Conservation (phyloP, 2,888 invertebrate species). For the Cataglyphis rosenhaueri region DNA sequence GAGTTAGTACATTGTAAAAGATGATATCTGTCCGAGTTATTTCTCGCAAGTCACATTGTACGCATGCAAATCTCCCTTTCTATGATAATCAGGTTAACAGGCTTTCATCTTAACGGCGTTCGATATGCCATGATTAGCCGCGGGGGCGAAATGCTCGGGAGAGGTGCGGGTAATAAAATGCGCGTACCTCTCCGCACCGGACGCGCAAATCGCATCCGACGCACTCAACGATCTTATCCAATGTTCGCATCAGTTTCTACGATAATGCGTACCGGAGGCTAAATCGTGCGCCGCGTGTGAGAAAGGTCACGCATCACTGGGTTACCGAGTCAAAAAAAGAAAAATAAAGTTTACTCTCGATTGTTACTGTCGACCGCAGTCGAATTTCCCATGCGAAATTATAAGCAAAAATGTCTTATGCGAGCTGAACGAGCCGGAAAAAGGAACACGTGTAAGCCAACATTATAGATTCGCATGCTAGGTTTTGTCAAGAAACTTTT, state of each 20-base stretch:
- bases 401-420: not conserved
- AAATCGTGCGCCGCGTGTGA: conserved; percentile 12
- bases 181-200: conserved; percentile 8
- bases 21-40: conserved; percentile 19
- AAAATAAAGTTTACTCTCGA: not conserved
- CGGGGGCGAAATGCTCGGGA: not conserved
- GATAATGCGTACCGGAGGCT: not conserved
- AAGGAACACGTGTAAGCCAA: not conserved
- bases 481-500: not conserved
- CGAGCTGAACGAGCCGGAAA: not conserved
- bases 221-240: conserved; percentile 17
- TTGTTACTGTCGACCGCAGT: not conserved
- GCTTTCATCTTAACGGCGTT: conserved; percentile 39
- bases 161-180: conserved; percentile 2
- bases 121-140: conserved; percentile 40
- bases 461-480: not conserved
- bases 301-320: conserved; percentile 36
- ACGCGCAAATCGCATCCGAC: conserved; percentile 18
- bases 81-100: conserved; percentile 47
- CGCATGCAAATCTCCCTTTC: conserved; percentile 48
- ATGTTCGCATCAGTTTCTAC: not conserved
- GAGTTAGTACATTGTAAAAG: conserved; percentile 28
- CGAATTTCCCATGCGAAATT: conserved; percentile 4
- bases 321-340: conserved; percentile 18
- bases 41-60: conserved; percentile 41